Evolutionary conservation across 2,888 invertebrate genomes (phyloP), one percentile per base, ranked within the genome.

Genomic region (Brachyptera putata): DNA sequence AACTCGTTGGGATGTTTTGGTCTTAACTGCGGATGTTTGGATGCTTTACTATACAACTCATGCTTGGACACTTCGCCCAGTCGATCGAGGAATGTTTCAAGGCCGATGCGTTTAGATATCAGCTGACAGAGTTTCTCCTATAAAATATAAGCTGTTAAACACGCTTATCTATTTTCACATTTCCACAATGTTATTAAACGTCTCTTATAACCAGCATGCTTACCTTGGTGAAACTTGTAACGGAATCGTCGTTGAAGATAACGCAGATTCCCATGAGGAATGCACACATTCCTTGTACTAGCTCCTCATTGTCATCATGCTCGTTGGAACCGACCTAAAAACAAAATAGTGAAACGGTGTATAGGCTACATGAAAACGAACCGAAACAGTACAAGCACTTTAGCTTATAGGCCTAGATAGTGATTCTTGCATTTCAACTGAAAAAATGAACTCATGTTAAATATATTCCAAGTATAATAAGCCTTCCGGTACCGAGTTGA

Each of bases 231-330:
- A 89, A 91, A 65, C 83, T 84, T 13, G 83, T 78, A 7, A 89
- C 84, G 0, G 87, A 84, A 69, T 92, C 88, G 66, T 94, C 91
- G 70, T 94, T 95, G 74, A 89, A 94, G 69, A 89, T 84, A 22
- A 97, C 84, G 74, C 95, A 95, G 57, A 97, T 81, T 1, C 95
- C 97, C 70, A 99, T 86, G 1, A 97, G 80, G 73, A 97, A 92
- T 1, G 98, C 95, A 71, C 91, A 89, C 65, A 95, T 79, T 1
- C 94, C 94, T 71, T 91, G 89, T 37, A 96, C 81, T 22, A 97
- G 77, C 70, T 85, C 86, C 72, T 96, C 97, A 72, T 90, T 87
- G 67, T 95, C 91, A 72, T 97, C 97, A 63, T 91, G 91, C 68
- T 95, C 96, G 69, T 84, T 86, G 61, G 89, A 85, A 66, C 85